phyloP scores from a whole-genome alignment of 2,888 invertebrate genomes.

The Heliconius hortense region DNA sequence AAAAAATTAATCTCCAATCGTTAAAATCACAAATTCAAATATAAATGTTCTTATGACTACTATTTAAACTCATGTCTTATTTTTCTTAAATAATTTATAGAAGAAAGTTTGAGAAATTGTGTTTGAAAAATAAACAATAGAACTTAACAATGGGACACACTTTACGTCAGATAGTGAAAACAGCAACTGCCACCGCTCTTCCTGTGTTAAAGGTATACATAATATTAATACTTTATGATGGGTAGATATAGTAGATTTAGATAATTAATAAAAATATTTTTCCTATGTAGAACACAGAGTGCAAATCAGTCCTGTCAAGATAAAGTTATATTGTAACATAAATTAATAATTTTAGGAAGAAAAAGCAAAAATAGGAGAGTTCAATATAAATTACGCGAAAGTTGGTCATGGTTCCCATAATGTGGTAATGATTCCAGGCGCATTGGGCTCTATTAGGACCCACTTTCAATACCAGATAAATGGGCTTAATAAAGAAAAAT shows the following conservation, averaged over 20 bases:
- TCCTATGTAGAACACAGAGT: no score
- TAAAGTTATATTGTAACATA: neutral
- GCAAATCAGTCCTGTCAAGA: no score
- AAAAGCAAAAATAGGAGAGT: slow-evolving; percentile 22
- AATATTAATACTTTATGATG: neutral
- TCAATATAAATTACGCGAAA: slow-evolving; percentile 34
- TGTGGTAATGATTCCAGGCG: slow-evolving; percentile 25
- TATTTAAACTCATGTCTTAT: neutral
- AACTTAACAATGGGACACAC: neutral
- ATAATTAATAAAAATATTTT: no score
- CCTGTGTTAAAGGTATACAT: neutral
- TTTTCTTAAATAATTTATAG: neutral
- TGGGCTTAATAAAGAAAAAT: slow-evolving; percentile 75
- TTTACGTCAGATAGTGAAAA: neutral
- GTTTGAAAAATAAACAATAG: neutral
- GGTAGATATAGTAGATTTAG: neutral
- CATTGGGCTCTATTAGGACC: slow-evolving; percentile 29
- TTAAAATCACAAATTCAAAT: neutral
- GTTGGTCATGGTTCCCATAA: slow-evolving; percentile 32
- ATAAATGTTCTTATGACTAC: neutral
- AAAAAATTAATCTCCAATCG: no score
- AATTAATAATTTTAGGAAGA: slow-evolving; percentile 25
- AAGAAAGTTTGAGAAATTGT: neutral
- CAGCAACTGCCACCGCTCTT: neutral
- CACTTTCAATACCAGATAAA: slow-evolving; percentile 80